Conservation (phyloP, 1,140 invertebrate species). For the Parasteatoda tepidariorum region DNA sequence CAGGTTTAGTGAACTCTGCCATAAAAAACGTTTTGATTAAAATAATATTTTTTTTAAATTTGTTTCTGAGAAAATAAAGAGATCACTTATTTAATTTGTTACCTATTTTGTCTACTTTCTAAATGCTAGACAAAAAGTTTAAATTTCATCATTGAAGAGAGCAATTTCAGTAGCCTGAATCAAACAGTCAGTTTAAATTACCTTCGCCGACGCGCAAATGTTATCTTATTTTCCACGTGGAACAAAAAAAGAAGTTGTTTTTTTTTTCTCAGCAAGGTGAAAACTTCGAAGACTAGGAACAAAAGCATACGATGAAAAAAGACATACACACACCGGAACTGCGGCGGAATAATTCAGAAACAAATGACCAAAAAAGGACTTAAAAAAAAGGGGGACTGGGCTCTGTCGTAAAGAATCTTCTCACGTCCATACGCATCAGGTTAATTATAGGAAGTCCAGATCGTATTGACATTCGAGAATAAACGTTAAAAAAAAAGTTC, state of each 20-base stretch:
- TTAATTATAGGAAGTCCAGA: conserved; percentile 44
- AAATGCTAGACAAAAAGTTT: too few species aligned
- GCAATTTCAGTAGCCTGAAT: too few species aligned
- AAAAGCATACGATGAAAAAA: too few species aligned
- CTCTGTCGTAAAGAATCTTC: conserved; percentile 5
- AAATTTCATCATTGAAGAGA: too few species aligned
- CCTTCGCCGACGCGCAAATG: neutral
- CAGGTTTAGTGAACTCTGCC: too few species aligned
- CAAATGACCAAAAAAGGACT: neutral
- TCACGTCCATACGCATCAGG: conserved; percentile 38
- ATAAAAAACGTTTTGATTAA: too few species aligned
- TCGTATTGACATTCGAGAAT: conserved; percentile 43
- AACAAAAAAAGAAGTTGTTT: too few species aligned
- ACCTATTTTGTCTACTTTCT: too few species aligned
- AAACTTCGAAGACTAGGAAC: neutral
- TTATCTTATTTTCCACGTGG: neutral
- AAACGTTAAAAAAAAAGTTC: neutral
- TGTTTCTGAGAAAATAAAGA: too few species aligned
- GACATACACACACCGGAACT: neutral
- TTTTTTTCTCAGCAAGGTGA: neutral
- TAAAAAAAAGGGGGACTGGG: neutral
- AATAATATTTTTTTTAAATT: too few species aligned
- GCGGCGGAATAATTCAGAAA: conserved; percentile 23
- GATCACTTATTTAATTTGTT: too few species aligned
- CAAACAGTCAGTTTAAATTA: neutral